Conservation (phyloP, 2,797 vertebrate genomes). For the Cynopterus sphinx region DNA sequence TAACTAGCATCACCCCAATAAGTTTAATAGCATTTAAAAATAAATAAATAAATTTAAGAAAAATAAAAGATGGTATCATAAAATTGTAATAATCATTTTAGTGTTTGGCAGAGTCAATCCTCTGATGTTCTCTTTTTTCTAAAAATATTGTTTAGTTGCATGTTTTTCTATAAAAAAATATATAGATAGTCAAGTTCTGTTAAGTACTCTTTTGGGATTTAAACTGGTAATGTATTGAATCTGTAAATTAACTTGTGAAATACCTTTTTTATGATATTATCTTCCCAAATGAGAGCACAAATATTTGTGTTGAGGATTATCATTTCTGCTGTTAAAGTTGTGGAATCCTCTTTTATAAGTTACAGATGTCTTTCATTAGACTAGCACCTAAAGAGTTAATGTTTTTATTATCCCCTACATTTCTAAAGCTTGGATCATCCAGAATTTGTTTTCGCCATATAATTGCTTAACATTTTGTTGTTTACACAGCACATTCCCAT, state of each 20-base stretch:
- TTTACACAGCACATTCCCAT: not conserved
- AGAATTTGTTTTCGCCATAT: conserved; percentile 9
- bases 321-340: not conserved
- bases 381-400: not conserved
- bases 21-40: too few relatives aligned
- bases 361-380: not conserved
- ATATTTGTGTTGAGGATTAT: not conserved
- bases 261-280: not conserved
- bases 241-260: conserved; percentile 26
- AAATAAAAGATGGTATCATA: not conserved
- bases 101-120: conserved; percentile 31
- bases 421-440: not conserved
- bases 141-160: not conserved
- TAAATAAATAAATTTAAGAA: too few relatives aligned
- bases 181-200: not conserved
- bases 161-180: not conserved
- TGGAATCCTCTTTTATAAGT: not conserved
- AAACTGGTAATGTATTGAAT: not conserved
- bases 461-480: not conserved
- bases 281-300: not conserved
- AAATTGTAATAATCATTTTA: not conserved
- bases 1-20: too few relatives aligned
- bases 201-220: not conserved
- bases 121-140: not conserved
- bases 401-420: not conserved